Evolutionary conservation across 2,888 invertebrate genomes (phyloP).

Genomic region (Platynereis dumerilii): DNA sequence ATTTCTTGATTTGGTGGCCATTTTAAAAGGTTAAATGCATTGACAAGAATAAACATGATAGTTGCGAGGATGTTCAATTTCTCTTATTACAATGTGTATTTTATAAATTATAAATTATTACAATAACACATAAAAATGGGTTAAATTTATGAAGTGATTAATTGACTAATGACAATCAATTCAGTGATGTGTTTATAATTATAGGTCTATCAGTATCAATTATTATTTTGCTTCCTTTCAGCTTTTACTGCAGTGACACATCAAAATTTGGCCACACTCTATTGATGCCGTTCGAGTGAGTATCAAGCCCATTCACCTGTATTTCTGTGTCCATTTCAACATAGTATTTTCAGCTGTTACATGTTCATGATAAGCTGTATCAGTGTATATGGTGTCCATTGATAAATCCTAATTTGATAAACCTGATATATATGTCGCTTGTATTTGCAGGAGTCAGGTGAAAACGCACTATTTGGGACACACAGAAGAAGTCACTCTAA

Average conservation of each 20-base stretch:
- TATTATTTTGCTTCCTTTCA: background rate
- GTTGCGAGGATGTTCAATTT: too few relatives aligned
- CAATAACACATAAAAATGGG: too few relatives aligned
- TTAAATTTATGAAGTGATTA: too few relatives aligned
- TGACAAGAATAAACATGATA: too few relatives aligned
- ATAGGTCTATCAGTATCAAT: background rate
- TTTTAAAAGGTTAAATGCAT: too few relatives aligned
- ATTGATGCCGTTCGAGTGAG: constrained; percentile 4
- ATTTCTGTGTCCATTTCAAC: background rate
- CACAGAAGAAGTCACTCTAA: background rate
- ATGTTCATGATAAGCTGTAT: background rate
- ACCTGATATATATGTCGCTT: too few relatives aligned
- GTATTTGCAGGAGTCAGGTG: background rate
- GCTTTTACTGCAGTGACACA: background rate
- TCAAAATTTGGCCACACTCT: constrained; percentile 4
- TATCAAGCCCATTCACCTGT: background rate
- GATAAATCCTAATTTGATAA: too few relatives aligned
- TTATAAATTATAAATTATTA: too few relatives aligned
- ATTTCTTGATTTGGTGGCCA: background rate
- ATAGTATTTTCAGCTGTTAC: background rate
- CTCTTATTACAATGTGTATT: too few relatives aligned
- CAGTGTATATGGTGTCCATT: too few relatives aligned
- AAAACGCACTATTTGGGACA: background rate
- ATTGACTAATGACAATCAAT: too few relatives aligned
- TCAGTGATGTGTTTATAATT: background rate